Conservation (phyloP, 2,888 invertebrate species). For the Agrochola lychnidis region DNA sequence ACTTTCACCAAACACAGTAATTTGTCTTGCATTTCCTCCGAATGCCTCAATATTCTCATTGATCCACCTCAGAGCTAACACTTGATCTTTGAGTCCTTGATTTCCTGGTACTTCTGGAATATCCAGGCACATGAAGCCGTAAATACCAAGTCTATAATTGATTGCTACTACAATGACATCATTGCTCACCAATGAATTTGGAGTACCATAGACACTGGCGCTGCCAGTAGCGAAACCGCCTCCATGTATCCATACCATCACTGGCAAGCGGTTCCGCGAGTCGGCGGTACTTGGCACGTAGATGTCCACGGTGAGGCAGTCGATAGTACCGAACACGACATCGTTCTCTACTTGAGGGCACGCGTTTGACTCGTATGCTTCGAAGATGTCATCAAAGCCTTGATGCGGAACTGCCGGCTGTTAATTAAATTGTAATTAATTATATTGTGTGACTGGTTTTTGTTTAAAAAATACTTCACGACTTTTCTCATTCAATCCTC, state of each 20-base stretch:
- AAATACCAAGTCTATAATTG: conserved; percentile 59
- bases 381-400: conserved; percentile 58
- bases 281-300: conserved; percentile 62
- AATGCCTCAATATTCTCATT: conserved; percentile 72
- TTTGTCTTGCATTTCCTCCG: conserved; percentile 66
- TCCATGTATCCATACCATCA: conserved; percentile 58
- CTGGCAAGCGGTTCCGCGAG: conserved; percentile 45
- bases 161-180: conserved; percentile 56
- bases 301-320: conserved; percentile 65
- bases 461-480: background rate
- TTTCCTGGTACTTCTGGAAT: conserved; percentile 72
- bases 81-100: conserved; percentile 74
- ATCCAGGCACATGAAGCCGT: conserved; percentile 70
- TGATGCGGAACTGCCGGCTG: conserved; percentile 61
- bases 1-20: conserved; percentile 70
- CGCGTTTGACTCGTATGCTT: conserved; percentile 61
- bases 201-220: background rate
- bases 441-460: too few relatives aligned
- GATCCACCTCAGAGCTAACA: conserved; percentile 72
- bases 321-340: conserved; percentile 49
- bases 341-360: conserved; percentile 59
- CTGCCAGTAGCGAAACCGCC: conserved; percentile 37
- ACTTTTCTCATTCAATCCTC: background rate
- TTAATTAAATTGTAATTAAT: conserved; percentile 6
- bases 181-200: conserved; percentile 33